A percentile compares a stretch with the other conserved stretches of the same genome.
Evolutionary conservation across 23 tunicate genomes (phyloP).

Genomic region (Corella eumyota): DNA sequence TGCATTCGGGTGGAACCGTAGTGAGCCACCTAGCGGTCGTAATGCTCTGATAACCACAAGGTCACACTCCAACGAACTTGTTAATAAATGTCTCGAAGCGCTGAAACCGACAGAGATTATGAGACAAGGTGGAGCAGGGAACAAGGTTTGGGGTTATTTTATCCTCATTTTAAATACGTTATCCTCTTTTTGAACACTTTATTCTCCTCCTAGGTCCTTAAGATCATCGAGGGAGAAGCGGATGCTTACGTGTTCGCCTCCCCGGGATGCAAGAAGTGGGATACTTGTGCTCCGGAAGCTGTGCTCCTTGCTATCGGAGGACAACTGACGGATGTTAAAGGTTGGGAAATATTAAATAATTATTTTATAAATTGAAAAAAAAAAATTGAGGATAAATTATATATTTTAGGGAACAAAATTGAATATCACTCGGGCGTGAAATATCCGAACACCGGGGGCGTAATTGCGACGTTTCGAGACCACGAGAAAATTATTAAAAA

Average conservation of each 20-base stretch:
- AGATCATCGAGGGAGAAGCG: constrained; percentile 94
- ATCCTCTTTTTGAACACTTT: no score
- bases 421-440: constrained; percentile 67
- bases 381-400: no score
- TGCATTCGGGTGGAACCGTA: constrained; percentile 85
- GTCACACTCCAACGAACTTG: constrained; percentile 84
- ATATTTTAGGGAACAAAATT: constrained; percentile 34
- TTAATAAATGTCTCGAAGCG: constrained; percentile 72
- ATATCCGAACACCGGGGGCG: constrained; percentile 88
- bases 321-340: constrained; percentile 88
- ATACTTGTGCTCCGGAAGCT: constrained; percentile 99
- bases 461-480: constrained; percentile 75
- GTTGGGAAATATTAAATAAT: no score
- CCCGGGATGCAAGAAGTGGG: constrained; percentile 99
- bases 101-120: constrained; percentile 82
- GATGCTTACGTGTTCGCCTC: constrained; percentile 98
- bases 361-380: neutral
- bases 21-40: constrained; percentile 56
- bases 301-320: constrained; percentile 90
- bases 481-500: constrained; percentile 44
- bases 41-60: constrained; percentile 78
- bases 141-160: constrained; percentile 78
- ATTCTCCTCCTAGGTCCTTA: constrained; percentile 42
- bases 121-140: constrained; percentile 99
- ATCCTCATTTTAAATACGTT: neutral